Conservation (phyloP, 2,797 vertebrate genomes). For the Huso huso region DNA sequence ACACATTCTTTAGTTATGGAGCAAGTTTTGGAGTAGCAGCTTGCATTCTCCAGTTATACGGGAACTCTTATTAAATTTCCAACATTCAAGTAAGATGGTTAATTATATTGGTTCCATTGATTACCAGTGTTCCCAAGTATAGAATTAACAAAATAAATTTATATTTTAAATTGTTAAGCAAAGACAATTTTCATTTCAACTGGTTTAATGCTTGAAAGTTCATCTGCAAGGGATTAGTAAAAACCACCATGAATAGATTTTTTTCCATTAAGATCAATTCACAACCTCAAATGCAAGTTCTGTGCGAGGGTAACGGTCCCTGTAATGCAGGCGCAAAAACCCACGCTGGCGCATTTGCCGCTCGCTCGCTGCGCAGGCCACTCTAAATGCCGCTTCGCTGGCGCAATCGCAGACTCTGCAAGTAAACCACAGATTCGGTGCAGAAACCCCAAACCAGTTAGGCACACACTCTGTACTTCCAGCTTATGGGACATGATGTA, state of each 20-base stretch:
- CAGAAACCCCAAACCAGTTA: slow-evolving; percentile 70
- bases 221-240: no score
- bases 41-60: not conserved
- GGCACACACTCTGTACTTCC: slow-evolving; percentile 53
- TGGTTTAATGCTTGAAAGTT: no score
- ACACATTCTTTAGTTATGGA: slow-evolving; percentile 84
- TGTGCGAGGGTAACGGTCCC: slow-evolving; percentile 86
- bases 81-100: no score
- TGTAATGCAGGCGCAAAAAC: slow-evolving; percentile 96
- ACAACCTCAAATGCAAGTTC: slow-evolving; percentile 87
- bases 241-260: no score
- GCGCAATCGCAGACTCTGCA: slow-evolving; percentile 45
- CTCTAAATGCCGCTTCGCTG: slow-evolving; percentile 33
- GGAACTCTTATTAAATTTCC: no score
- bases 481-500: slow-evolving; percentile 23
- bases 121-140: no score
- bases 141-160: no score
- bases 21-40: not conserved
- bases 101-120: no score
- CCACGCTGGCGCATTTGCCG: slow-evolving; percentile 52
- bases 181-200: no score
- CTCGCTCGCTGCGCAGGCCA: slow-evolving; percentile 59
- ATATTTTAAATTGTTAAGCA: no score
- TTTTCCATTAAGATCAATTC: slow-evolving; percentile 9
- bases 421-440: slow-evolving; percentile 77